Evolutionary conservation across 2,113 vertebrate genomes (phyloP).

Genomic region (Dromaius novaehollandiae): DNA sequence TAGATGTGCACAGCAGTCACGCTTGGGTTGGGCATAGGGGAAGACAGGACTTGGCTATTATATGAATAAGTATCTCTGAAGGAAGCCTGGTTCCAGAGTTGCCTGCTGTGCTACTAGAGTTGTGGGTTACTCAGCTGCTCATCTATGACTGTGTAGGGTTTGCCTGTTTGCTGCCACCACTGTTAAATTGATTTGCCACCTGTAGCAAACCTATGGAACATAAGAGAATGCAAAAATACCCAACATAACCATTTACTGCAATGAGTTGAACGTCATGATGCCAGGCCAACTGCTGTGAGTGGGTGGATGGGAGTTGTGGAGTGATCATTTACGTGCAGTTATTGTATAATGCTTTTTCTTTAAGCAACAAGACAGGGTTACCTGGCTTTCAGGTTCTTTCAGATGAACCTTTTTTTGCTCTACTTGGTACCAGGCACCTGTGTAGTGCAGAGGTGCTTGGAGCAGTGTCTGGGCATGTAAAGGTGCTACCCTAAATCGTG

Average conservation of each 20-base stretch:
- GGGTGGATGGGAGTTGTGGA: background rate
- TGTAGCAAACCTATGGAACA: background rate
- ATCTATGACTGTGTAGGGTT: background rate
- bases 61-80: background rate
- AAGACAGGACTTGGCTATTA: background rate
- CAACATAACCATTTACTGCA: background rate
- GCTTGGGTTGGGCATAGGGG: background rate
- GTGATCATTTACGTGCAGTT: background rate
- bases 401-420: background rate
- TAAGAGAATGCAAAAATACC: background rate
- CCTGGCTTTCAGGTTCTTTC: background rate
- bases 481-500: background rate
- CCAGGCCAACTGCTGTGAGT: background rate
- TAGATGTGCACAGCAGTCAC: accelerated
- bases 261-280: background rate
- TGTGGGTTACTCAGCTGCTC: background rate
- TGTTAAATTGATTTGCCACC: background rate
- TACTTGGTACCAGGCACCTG: background rate
- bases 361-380: background rate
- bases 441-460: background rate
- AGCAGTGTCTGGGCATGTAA: background rate
- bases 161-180: background rate
- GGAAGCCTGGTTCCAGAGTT: background rate
- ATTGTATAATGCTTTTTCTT: background rate
- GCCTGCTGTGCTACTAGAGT: too few relatives aligned